phyloP scores from a whole-genome alignment of 2,113 vertebrate genomes.

The cat (Felis catus) region F.catus_Fca126_mat1.0 CM031417.1:68896501-68897000 shows the following conservation, averaged over 20 bases:
- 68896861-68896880: not conserved
- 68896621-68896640: slow-evolving; percentile 17
- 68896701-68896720: not conserved
- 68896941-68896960: not conserved
- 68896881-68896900: not conserved
- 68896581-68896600: not conserved
- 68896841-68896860: not conserved
- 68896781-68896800: not conserved
- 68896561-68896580: not conserved
- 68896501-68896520: not conserved
- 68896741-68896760: not conserved
- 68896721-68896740: not conserved
- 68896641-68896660: not conserved
- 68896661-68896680: not conserved
- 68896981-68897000: not conserved
- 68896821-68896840: not conserved
- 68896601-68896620: not conserved
- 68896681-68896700: not conserved
- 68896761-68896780: not conserved
- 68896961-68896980: not conserved
- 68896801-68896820: not conserved
- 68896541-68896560: not conserved
- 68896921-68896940: not conserved
- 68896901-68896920: not conserved
- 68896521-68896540: not conserved